Conservation (phyloP, 2,113 vertebrate species). For the Tiliqua scincoides region DNA sequence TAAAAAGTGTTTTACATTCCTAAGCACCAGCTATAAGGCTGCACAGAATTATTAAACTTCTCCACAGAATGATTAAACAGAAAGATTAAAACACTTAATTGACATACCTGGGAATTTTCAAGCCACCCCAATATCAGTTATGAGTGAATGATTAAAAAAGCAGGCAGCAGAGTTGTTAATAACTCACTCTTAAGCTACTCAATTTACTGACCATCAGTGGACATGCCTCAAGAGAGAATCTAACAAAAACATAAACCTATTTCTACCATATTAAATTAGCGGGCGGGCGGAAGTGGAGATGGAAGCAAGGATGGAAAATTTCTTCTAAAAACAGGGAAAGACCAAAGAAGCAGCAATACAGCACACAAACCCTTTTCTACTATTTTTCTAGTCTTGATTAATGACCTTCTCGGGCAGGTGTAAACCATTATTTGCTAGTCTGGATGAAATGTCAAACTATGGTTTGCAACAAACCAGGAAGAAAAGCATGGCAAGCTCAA, state of each 20-base stretch:
- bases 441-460: not conserved
- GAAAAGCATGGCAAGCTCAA: no score
- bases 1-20: not conserved
- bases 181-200: not conserved
- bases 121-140: not conserved
- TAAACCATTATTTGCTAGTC: not conserved
- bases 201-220: not conserved
- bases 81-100: no score
- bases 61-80: no score
- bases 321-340: not conserved
- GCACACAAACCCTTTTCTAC: not conserved
- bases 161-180: not conserved
- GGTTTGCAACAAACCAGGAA: not conserved
- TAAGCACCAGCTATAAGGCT: not conserved
- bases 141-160: not conserved
- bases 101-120: not conserved
- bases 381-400: not conserved
- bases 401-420: not conserved
- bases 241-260: not conserved
- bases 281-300: not conserved
- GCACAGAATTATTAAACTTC: not conserved
- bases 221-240: not conserved
- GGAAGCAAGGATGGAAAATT: not conserved
- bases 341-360: not conserved
- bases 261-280: not conserved